phyloP scores from a whole-genome alignment of 2,113 vertebrate genomes.

The Pithys albifrons region DNA sequence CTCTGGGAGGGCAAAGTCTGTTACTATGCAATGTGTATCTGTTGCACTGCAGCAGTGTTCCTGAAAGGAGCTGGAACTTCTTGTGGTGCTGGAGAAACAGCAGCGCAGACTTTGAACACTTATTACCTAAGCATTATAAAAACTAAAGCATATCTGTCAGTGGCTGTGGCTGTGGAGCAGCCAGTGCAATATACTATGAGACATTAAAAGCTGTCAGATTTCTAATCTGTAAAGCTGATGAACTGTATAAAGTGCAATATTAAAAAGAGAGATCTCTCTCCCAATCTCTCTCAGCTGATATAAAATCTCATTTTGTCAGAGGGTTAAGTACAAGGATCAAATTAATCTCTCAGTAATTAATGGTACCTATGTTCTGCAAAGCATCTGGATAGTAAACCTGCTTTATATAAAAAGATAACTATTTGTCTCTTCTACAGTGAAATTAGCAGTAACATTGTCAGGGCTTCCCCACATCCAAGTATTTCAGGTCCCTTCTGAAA shows the following conservation, averaged over 20 bases:
- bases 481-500: background rate
- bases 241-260: background rate
- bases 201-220: constrained; percentile 44
- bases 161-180: background rate
- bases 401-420: background rate
- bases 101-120: background rate
- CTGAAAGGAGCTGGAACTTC: background rate
- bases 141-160: background rate
- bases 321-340: constrained; percentile 43
- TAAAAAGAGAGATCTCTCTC: constrained; percentile 21
- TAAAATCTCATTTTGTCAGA: constrained; percentile 55
- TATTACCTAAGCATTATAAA: constrained; percentile 5
- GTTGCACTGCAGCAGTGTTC: background rate
- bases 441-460: background rate
- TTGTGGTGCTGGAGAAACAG: background rate
- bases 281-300: constrained; percentile 4
- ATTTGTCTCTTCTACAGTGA: background rate
- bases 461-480: background rate
- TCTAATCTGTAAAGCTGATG: constrained; percentile 54
- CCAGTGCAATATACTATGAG: constrained; percentile 5
- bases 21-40: background rate
- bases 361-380: constrained; percentile 23
- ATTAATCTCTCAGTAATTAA: constrained; percentile 63
- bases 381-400: constrained; percentile 24
- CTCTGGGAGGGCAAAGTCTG: background rate